Percentiles rank a stretch among this genome's conserved stretches.
Evolutionary conservation across 2,888 invertebrate genomes (phyloP).

Genomic region (Anagyrus pseudococci): DNA sequence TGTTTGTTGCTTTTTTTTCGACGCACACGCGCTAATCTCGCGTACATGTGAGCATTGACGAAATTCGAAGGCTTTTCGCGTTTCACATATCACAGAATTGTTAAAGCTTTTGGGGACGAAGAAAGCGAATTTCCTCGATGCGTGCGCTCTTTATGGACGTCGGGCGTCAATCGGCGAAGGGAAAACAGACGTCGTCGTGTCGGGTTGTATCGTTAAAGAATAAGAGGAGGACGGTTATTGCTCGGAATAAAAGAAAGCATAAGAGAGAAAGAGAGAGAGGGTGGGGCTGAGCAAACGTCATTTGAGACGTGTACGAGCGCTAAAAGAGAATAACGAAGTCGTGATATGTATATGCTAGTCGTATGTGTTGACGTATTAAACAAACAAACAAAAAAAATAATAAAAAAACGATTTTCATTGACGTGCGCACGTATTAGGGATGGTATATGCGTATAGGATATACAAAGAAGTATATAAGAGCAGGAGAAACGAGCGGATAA

Average conservation of each 20-base stretch:
- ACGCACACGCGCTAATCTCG: background rate
- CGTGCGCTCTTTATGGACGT: no score
- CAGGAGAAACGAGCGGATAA: slow-evolving; percentile 20
- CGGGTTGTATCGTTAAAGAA: background rate
- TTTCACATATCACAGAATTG: slow-evolving; percentile 38
- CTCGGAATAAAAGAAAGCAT: no score
- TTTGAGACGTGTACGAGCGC: no score
- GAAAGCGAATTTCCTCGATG: slow-evolving; percentile 20
- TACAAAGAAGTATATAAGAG: background rate
- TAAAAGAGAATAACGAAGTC: slow-evolving; percentile 21
- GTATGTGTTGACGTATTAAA: no score
- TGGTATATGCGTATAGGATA: background rate
- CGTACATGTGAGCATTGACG: slow-evolving; percentile 5
- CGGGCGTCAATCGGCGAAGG: no score
- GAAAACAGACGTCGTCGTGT: slow-evolving; percentile 5
- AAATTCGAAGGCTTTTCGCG: slow-evolving; percentile 29
- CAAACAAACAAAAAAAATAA: no score
- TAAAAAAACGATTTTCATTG: slow-evolving; percentile 2
- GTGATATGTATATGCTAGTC: slow-evolving; percentile 39
- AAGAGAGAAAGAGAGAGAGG: background rate
- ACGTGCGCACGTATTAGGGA: background rate
- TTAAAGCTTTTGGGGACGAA: slow-evolving; percentile 30
- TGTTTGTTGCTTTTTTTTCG: no score
- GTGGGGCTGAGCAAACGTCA: background rate
- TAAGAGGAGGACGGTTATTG: slow-evolving; percentile 2